phyloP scores from a whole-genome alignment of 1,140 invertebrate genomes.

The Amphibalanus amphitrite region DNA sequence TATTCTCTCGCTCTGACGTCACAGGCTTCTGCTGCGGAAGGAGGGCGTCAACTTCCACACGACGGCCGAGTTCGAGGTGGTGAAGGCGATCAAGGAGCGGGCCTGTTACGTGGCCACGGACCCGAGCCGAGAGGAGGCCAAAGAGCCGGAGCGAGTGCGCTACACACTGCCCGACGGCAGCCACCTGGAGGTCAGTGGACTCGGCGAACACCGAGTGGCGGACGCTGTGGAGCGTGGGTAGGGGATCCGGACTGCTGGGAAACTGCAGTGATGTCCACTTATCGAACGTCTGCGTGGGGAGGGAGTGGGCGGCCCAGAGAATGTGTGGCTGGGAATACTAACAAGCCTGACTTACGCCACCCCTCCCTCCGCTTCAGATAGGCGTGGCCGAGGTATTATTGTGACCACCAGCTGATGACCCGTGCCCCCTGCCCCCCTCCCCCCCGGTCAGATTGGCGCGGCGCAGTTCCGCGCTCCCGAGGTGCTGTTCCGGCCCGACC shows the following conservation, averaged over 20 bases:
- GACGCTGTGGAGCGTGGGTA: too few relatives aligned
- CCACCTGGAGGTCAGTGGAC: constrained; percentile 53
- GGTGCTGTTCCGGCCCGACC: constrained; percentile 89
- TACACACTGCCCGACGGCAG: constrained; percentile 92
- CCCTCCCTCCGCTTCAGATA: too few relatives aligned
- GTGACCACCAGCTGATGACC: too few relatives aligned
- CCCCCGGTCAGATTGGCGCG: constrained; percentile 56
- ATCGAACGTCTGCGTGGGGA: too few relatives aligned
- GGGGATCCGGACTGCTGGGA: constrained; percentile 10
- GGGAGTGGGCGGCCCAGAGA: too few relatives aligned
- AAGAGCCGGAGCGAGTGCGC: constrained; percentile 70
- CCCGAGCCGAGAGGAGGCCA: constrained; percentile 78
- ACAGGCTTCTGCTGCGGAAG: constrained; percentile 73
- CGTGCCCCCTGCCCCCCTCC: too few relatives aligned
- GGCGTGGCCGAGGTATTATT: too few relatives aligned
- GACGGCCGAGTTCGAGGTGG: constrained; percentile 96
- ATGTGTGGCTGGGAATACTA: too few relatives aligned
- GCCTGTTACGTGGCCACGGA: constrained; percentile 85
- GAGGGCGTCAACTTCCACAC: constrained; percentile 93
- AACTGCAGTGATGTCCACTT: too few relatives aligned
- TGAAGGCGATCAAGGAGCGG: constrained; percentile 88
- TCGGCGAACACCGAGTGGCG: too few relatives aligned
- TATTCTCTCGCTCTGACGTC: constrained; percentile 20
- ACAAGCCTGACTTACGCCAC: too few relatives aligned
- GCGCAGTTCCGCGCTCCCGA: constrained; percentile 91